phyloP scores from a whole-genome alignment of 2,888 invertebrate species.

The Panzeria rudis region DNA sequence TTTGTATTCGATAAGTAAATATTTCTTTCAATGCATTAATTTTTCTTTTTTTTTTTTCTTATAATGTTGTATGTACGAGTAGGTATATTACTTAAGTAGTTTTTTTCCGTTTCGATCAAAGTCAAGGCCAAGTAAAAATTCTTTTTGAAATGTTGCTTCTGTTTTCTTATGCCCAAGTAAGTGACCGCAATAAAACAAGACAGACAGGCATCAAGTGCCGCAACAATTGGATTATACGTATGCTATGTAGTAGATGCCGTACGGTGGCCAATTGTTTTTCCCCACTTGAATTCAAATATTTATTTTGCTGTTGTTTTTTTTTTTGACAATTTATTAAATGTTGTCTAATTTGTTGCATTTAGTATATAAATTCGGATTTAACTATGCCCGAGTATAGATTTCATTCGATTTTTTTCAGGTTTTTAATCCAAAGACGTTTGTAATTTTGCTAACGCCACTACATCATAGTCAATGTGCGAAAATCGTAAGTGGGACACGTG shows the following conservation, averaged over 20 bases:
- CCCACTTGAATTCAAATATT: constrained; percentile 18
- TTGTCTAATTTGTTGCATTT: constrained; percentile 21
- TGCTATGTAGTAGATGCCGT: not conserved
- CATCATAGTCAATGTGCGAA: not conserved
- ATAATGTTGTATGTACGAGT: not conserved
- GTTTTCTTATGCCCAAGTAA: constrained; percentile 9
- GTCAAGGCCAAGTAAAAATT: constrained; percentile 59
- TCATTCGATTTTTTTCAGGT: not conserved
- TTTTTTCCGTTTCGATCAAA: constrained; percentile 53
- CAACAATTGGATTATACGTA: constrained; percentile 65
- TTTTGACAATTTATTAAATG: constrained; percentile 38
- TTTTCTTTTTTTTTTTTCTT: constrained; percentile 2
- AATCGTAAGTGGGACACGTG: not conserved
- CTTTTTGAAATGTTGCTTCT: constrained; percentile 10
- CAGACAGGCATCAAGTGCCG: constrained; percentile 27
- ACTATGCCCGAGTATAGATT: not conserved
- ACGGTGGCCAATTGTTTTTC: constrained; percentile 14
- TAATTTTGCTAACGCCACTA: not conserved
- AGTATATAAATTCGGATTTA: constrained; percentile 6
- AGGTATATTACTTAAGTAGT: constrained; percentile 24
- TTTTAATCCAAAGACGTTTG: not conserved
- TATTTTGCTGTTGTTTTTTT: not conserved
- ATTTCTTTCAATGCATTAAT: constrained; percentile 19
- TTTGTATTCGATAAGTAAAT: not conserved
- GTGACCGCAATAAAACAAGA: not conserved